Evolutionary conservation across 2,888 invertebrate genomes (phyloP).

Genomic region (Helobdella robusta): DNA sequence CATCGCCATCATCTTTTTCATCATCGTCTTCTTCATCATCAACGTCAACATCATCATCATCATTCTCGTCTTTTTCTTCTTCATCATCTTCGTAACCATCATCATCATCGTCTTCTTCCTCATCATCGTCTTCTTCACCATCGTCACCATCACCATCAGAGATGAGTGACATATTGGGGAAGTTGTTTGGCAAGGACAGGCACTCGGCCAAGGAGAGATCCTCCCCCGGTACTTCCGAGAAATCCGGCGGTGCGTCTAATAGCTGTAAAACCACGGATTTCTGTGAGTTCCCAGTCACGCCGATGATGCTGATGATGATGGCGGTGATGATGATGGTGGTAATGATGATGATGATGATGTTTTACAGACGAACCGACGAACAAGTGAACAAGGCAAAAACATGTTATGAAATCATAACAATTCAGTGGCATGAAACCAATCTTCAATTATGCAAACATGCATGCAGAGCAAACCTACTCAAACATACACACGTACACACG

Average conservation of each 20-base stretch:
- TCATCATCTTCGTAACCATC: too few relatives aligned
- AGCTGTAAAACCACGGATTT: constrained; percentile 28
- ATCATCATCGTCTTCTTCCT: background rate
- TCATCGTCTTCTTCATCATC: too few relatives aligned
- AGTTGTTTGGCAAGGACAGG: constrained; percentile 34
- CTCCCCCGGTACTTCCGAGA: constrained; percentile 7
- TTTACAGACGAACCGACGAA: too few relatives aligned
- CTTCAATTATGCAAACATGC: too few relatives aligned
- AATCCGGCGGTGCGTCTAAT: constrained; percentile 19
- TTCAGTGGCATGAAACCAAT: too few relatives aligned
- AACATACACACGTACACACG: too few relatives aligned
- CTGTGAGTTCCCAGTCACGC: constrained; percentile 29
- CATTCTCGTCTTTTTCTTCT: too few relatives aligned
- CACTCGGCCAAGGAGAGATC: constrained; percentile 26
- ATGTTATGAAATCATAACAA: too few relatives aligned
- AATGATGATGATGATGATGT: background rate
- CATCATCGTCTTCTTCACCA: background rate
- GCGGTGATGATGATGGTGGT: constrained; percentile 1
- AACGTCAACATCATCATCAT: too few relatives aligned
- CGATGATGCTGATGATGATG: background rate
- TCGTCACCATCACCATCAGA: constrained; percentile 6
- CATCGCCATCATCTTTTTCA: too few relatives aligned
- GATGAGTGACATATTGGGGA: constrained; percentile 33
- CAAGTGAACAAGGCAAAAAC: too few relatives aligned
- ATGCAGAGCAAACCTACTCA: too few relatives aligned